Base-by-base conservation (phyloP, 30 jellyfish, hydroid and myxozoan species). In the Catostylus mosaicus region DNA sequence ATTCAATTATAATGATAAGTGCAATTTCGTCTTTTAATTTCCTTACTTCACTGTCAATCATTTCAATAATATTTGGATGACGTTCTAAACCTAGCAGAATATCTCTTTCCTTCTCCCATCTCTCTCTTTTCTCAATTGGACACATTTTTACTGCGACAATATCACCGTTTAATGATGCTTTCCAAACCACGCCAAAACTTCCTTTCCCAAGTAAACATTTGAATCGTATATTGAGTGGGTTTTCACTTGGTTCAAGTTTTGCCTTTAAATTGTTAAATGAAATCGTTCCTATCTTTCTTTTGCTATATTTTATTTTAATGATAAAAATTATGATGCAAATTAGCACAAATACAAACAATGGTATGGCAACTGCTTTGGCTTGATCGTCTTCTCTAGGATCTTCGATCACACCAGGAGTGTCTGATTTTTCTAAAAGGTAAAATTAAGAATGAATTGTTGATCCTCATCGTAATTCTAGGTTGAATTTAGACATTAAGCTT, bases 171-270 rank as follows among this genome's bases (percentile, higher is more conserved):
- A 82, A 35, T 18, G 62, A 0, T 27, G 92, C 92, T 40, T 62
- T 71, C 92, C 92, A 82, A 1, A 82, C 92, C 18, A 82, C 92
- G 18, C 92, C 92, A 60, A 82, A 82, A 35, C 92, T 82, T 27
- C 92, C 92, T 52, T 73, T 29, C 34, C 92, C 92, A 36, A 82
- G 37, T 26, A 68, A 51, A 37, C 62, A 9, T 38, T 69, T 82
- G 73, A 82, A 82, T n/a, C 86, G 79, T 50, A 82, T 22, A 24
- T 82, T 69, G 2, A 35, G 46, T 38, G 85, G 83, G 26, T 68
- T 51, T n/a, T 82, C 75, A 2, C 51, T 37, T 0, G 80, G 86
- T 23, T 67, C 75, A 22, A 68, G 7, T 3, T 30, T n/a, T 35
- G 23, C 45, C 38, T 1, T 26, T 51, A 23, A 47, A 0, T 31